phyloP scores from a whole-genome alignment of 2,113 vertebrate species.

The Grallaria varia region DNA sequence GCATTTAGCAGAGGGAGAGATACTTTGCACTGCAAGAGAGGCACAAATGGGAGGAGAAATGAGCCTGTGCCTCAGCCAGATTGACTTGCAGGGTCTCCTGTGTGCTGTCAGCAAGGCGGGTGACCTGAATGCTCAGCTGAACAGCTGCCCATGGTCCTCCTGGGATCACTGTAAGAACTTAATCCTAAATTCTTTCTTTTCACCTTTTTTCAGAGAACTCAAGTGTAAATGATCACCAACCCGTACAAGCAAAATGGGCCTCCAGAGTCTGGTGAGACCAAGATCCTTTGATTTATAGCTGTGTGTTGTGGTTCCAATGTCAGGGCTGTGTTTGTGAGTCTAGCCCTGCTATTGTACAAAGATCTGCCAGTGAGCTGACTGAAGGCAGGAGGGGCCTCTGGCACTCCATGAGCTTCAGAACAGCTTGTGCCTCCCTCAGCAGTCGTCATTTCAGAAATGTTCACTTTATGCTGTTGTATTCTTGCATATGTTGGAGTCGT shows the following conservation, averaged over 20 bases:
- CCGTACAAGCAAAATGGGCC: not conserved
- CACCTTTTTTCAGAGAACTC: not conserved
- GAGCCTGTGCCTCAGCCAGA: not conserved
- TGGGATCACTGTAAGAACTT: not conserved
- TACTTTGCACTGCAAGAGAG: not conserved
- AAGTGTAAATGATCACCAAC: not conserved
- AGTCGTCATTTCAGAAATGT: not conserved
- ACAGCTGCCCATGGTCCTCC: not conserved
- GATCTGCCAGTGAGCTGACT: not conserved
- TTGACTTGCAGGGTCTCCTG: not conserved
- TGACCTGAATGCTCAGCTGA: not conserved
- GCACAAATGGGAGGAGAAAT: not conserved
- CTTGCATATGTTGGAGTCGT: not conserved
- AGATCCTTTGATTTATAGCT: not conserved
- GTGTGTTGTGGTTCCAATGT: not conserved
- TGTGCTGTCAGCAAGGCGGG: not conserved
- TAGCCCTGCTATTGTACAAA: not conserved
- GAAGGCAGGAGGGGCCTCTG: not conserved
- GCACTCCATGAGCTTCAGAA: not conserved
- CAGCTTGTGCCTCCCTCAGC: not conserved
- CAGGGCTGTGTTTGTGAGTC: not conserved
- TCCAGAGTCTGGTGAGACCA: not conserved
- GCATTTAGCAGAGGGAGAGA: constrained; percentile 11
- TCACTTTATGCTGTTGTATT: not conserved
- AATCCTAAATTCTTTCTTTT: not conserved